A percentile compares a stretch with the other conserved stretches of the same genome.
Conservation (phyloP, 2,888 invertebrate species). For the Gastracanthus pulcherrimus region DNA sequence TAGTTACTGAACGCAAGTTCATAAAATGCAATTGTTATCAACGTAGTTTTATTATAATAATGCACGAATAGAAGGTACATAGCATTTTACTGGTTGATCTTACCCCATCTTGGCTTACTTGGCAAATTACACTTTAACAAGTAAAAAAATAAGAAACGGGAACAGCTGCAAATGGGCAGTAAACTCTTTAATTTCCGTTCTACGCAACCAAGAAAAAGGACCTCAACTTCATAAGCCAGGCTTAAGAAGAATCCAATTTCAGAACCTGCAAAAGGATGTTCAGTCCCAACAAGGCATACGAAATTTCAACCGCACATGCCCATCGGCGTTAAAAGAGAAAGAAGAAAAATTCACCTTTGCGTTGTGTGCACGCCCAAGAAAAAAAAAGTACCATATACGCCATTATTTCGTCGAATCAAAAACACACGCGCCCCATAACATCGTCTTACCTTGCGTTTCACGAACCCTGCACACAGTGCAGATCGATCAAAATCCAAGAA, state of each 20-base stretch:
- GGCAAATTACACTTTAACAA: no score
- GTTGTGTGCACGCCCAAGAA: neutral
- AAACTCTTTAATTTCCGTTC: neutral
- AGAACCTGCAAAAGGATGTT: conserved; percentile 20
- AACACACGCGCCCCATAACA: neutral
- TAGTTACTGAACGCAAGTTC: no score
- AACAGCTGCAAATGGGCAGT: no score
- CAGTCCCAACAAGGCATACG: neutral
- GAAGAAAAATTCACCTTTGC: neutral
- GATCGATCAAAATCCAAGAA: conserved; percentile 38
- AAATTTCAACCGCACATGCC: neutral
- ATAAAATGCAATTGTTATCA: no score
- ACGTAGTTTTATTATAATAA: no score
- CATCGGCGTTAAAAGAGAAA: neutral
- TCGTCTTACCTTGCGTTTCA: neutral
- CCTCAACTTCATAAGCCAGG: conserved; percentile 36
- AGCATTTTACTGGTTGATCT: no score
- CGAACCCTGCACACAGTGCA: neutral
- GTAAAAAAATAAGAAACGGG: no score
- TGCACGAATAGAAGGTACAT: no score
- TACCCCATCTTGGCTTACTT: no score
- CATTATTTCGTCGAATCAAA: neutral
- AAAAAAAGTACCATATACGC: neutral
- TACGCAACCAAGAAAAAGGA: no score
- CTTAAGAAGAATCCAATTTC: conserved; percentile 53